Evolutionary conservation across 37 sponge, comb jelly and placozoan species (phyloP).

Genomic region (Chondrilla cf. caribensis): DNA sequence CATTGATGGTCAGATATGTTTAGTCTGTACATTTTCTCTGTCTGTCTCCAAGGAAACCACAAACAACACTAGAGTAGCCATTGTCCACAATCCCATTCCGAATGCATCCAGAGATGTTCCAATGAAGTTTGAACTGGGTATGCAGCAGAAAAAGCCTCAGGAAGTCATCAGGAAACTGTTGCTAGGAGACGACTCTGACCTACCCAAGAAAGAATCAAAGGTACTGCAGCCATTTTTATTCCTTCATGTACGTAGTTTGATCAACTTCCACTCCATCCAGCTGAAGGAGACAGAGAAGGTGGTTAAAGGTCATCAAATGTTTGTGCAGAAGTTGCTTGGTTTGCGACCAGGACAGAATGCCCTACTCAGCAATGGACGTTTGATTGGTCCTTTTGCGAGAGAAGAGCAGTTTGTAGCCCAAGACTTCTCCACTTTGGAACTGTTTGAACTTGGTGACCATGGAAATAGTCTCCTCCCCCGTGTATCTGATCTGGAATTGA

Average conservation of each 20-base stretch:
- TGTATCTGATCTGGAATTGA: constrained; percentile 29
- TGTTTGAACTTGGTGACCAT: constrained; percentile 32
- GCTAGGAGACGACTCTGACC: neutral
- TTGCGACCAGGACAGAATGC: constrained; percentile 29
- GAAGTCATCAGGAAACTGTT: neutral
- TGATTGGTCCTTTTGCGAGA: constrained; percentile 55
- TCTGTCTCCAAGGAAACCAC: no score
- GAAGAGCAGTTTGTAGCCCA: constrained; percentile 32
- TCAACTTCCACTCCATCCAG: no score
- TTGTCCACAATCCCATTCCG: constrained; percentile 18
- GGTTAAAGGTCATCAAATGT: constrained; percentile 13
- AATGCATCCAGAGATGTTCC: neutral
- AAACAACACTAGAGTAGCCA: neutral
- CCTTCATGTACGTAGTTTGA: no score
- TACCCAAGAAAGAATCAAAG: neutral
- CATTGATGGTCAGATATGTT: neutral
- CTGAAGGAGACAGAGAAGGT: neutral
- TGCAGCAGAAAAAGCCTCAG: neutral
- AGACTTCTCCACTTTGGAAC: constrained; percentile 42
- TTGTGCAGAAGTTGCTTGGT: constrained; percentile 15
- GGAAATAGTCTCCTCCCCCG: constrained; percentile 5
- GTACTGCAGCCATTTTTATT: no score
- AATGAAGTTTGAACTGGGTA: neutral
- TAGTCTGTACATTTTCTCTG: neutral
- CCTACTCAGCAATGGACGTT: constrained; percentile 63